Conservation (phyloP, 1,140 invertebrate genomes). For the Aphelinus certus region DNA sequence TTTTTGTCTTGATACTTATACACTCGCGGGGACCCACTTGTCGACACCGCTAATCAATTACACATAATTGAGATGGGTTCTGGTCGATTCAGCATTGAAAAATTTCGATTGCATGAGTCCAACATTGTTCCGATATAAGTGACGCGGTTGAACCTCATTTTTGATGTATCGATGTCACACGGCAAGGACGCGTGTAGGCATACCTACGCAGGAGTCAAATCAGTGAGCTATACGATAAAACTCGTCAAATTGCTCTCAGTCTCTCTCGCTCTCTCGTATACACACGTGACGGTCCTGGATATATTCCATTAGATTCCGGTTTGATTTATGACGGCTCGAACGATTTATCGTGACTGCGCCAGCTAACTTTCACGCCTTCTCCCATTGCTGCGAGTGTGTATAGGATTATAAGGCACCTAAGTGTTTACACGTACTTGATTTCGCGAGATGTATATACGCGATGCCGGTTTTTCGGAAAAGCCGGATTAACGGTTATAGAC, state of each 20-base stretch:
- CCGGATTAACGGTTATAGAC: too few species aligned
- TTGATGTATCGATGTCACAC: background rate
- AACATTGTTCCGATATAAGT: background rate
- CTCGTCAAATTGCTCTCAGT: background rate
- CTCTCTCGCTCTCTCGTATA: conserved; percentile 1
- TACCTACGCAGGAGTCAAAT: too few species aligned
- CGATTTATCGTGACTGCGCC: conserved; percentile 29
- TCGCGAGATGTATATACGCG: too few species aligned
- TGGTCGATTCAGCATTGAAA: too few species aligned
- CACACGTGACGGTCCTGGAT: conserved; percentile 4
- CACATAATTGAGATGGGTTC: too few species aligned
- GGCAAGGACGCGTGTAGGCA: conserved; percentile 13
- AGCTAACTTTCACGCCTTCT: conserved; percentile 27
- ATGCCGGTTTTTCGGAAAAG: too few species aligned
- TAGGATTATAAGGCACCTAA: too few species aligned
- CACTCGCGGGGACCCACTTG: too few species aligned
- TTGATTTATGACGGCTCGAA: conserved; percentile 32
- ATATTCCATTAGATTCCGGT: conserved; percentile 33
- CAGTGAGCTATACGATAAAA: background rate
- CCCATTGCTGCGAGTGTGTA: background rate
- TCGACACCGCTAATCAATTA: too few species aligned
- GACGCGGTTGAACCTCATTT: background rate
- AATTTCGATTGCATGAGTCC: background rate
- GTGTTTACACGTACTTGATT: too few species aligned
- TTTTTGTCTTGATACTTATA: too few species aligned